phyloP scores from a whole-genome alignment of 1,140 invertebrate genomes.

The Yoshiicerus persimilis region DNA sequence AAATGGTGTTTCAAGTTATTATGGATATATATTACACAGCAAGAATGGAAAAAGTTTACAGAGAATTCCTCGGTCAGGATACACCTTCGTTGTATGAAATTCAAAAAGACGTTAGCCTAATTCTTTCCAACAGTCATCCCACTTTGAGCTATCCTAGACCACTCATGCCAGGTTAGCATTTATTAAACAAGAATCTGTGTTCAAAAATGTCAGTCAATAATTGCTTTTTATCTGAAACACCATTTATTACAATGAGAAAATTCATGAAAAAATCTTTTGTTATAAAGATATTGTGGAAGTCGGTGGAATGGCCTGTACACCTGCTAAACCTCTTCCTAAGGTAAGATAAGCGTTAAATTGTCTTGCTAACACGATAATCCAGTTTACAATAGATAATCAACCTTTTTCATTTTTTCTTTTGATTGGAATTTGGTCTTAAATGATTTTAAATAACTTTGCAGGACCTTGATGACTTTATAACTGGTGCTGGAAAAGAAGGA shows the following conservation, averaged over 20 bases:
- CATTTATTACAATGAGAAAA: too few species aligned
- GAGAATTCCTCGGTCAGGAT: constrained; percentile 40
- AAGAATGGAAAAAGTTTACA: constrained; percentile 37
- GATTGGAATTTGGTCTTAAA: too few species aligned
- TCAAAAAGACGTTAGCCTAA: constrained; percentile 57
- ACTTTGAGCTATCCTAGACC: constrained; percentile 57
- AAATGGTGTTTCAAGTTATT: constrained; percentile 45
- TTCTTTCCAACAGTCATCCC: constrained; percentile 62
- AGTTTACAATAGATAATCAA: too few species aligned
- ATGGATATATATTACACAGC: constrained; percentile 7
- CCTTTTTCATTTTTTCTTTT: too few species aligned
- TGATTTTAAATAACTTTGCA: too few species aligned
- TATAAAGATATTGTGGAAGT: constrained; percentile 62
- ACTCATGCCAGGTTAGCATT: constrained; percentile 53
- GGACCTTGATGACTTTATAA: constrained; percentile 47
- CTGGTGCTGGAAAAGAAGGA: constrained; percentile 52
- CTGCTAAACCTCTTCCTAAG: not conserved
- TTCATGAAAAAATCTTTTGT: too few species aligned
- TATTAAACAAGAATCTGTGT: too few species aligned
- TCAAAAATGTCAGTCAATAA: too few species aligned
- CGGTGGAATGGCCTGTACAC: constrained; percentile 56
- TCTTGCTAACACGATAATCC: too few species aligned
- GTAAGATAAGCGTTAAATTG: too few species aligned
- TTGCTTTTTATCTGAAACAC: too few species aligned
- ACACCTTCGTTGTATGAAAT: constrained; percentile 56